Percentiles rank a stretch among this genome's conserved stretches.
phyloP scores from a whole-genome alignment of 2,888 invertebrate species.

The Nemotelus pantherinus region DNA sequence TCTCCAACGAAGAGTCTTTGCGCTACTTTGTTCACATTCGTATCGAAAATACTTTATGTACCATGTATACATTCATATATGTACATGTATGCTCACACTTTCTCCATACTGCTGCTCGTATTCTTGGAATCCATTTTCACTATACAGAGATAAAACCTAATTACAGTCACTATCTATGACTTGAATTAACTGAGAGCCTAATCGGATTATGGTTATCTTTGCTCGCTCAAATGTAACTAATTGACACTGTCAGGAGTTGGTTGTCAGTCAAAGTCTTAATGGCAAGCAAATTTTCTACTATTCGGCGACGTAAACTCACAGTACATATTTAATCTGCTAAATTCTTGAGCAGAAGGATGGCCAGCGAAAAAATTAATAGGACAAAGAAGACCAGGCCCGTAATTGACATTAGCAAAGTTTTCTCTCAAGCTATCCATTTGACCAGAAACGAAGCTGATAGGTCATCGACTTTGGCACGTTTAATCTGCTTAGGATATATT shows the following conservation, averaged over 20 bases:
- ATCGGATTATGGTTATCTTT: conserved; percentile 48
- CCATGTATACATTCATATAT: conserved; percentile 24
- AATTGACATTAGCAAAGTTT: conserved; percentile 29
- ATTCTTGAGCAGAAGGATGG: neutral
- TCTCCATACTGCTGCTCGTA: neutral
- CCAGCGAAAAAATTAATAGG: neutral
- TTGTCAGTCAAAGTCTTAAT: conserved; percentile 47
- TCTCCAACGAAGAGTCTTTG: conserved; percentile 1
- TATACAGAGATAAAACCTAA: conserved; percentile 41
- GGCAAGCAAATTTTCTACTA: conserved; percentile 43
- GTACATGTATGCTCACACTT: neutral
- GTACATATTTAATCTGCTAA: neutral
- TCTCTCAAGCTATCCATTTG: conserved; percentile 29
- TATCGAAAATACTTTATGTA: too few species aligned
- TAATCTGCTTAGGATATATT: neutral
- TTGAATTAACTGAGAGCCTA: conserved; percentile 45
- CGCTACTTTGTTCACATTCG: neutral
- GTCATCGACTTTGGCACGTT: conserved; percentile 8
- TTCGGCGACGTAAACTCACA: neutral
- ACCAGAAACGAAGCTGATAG: neutral
- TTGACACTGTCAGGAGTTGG: conserved; percentile 44
- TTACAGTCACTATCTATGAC: conserved; percentile 43
- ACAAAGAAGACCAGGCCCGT: neutral
- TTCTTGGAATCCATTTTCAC: conserved; percentile 37
- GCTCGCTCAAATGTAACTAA: conserved; percentile 47